phyloP scores from a whole-genome alignment of 2,113 vertebrate genomes.

The Apodemus sylvaticus region DNA sequence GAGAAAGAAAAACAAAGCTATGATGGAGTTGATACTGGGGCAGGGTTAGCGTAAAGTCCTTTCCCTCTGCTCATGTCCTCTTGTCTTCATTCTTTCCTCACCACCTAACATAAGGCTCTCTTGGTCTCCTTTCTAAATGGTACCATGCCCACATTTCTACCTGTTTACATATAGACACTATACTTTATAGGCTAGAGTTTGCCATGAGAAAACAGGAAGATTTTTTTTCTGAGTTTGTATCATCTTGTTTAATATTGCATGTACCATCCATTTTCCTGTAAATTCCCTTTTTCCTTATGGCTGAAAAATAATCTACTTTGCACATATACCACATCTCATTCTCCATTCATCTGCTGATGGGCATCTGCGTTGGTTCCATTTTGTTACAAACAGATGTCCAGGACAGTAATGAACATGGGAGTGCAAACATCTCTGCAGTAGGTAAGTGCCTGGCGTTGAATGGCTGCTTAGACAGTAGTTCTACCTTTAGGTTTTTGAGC shows the following conservation, averaged over 20 bases:
- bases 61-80: background rate
- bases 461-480: background rate
- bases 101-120: background rate
- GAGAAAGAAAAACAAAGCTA: background rate
- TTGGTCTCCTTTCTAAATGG: background rate
- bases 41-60: background rate
- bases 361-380: background rate
- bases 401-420: background rate
- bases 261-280: background rate
- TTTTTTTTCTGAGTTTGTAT: background rate
- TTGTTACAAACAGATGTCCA: background rate
- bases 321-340: background rate
- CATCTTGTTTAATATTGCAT: background rate
- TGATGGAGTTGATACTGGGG: background rate
- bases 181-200: background rate
- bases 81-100: background rate
- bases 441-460: background rate
- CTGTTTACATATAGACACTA: background rate
- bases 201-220: background rate
- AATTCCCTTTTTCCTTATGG: background rate
- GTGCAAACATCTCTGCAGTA: background rate
- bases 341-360: background rate
- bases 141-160: background rate
- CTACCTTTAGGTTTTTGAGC: background rate
- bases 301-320: background rate